Conservation (phyloP, 2,888 invertebrate genomes). For the Luperina nickerlii region DNA sequence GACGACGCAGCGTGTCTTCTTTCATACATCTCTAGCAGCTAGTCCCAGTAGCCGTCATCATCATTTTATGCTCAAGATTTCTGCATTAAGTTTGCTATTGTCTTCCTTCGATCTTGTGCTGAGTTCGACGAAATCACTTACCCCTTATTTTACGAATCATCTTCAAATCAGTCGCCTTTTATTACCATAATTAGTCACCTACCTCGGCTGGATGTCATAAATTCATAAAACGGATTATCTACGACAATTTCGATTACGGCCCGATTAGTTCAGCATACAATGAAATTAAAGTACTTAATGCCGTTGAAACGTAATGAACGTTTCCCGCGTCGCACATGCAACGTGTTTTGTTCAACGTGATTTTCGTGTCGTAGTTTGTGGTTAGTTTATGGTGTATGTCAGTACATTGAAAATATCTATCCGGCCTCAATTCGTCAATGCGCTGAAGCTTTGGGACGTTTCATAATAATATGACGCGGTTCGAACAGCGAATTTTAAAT, state of each 20-base stretch:
- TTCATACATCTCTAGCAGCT: too few species aligned
- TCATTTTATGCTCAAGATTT: too few species aligned
- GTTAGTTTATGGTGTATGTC: not conserved
- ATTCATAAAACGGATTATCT: not conserved
- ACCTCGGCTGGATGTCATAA: not conserved
- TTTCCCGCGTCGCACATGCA: not conserved
- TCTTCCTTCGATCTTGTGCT: too few species aligned
- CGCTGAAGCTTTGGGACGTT: not conserved
- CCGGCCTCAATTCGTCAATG: not conserved
- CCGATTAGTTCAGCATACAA: not conserved
- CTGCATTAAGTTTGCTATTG: too few species aligned
- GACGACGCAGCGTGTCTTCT: too few species aligned
- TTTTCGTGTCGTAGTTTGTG: not conserved
- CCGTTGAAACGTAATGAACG: not conserved
- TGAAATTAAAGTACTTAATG: not conserved
- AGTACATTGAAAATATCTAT: not conserved
- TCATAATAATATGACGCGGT: not conserved
- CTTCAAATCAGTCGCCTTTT: too few species aligned
- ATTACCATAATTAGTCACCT: not conserved
- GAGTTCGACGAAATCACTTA: too few species aligned
- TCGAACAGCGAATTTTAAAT: not conserved
- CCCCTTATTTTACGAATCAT: too few species aligned
- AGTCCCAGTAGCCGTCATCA: too few species aligned
- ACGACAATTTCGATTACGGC: not conserved
- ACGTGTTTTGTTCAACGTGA: not conserved